Evolutionary conservation across 2,797 vertebrate genomes (phyloP), one percentile per base, ranked within the genome.

Genomic region (Pipistrellus nathusii): DNA sequence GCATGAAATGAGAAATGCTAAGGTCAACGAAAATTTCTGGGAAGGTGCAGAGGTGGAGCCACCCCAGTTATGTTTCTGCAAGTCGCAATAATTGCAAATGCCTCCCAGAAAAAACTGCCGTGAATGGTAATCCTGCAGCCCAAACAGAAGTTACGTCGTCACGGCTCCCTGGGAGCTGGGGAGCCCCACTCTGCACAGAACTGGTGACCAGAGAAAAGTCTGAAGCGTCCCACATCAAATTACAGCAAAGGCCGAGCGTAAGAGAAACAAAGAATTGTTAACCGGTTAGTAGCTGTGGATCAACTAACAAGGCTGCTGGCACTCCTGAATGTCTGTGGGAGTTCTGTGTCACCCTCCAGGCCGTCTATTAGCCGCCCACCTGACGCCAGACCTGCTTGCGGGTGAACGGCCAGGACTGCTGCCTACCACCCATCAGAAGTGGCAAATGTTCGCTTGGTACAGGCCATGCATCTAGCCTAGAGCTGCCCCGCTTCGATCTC

Each of bases 21-120:
- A 84, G 90, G 95, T 95, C 95, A 97, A 95, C 85, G 82, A 62
- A 96, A 96, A 94, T 95, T 94, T 93, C 90, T 94, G 51, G 66
- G 82, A 95, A 89, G 88, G 94, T 94, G 57, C 51, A 93, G 35
- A 91, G 82, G 88, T 72, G 35, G 44, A 75, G 62, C 51, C 90
- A 93, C 94, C 75, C 20, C 48, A 30, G 92, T 95, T 92, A 92
- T 78, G 80, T 94, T 92, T 85, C 94, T 94, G 83, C 86, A 94
- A 81, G 88, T 85, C 68, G 72, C 80, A 81, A 83, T 95, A 93
- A 96, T 85, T 92, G 73, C 93, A 94, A 93, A 93, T 85, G 55
- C 55, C 83, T 93, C 85, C 53, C 44, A 48, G 81, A 75, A 94
- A 94, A 93, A 89, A 35, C 55, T 12, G 62, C 21, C 3, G 62